Evolutionary conservation across 2,113 vertebrate genomes (phyloP), one percentile per base, ranked within the genome.

Genomic region (Caranx ignobilis): DNA sequence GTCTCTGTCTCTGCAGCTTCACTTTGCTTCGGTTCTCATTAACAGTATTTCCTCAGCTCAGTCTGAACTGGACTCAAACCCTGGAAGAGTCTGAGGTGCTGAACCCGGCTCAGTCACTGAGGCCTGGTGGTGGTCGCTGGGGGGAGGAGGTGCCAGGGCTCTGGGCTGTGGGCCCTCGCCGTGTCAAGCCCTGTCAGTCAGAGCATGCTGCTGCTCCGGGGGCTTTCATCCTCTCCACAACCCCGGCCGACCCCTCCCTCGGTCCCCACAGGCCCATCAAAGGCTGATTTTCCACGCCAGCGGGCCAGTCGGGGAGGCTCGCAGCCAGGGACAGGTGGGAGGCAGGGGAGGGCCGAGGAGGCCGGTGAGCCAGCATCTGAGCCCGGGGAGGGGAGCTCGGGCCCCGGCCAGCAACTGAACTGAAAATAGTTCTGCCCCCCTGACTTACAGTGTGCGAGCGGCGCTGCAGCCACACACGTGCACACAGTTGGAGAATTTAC

Each of bases 271-370:
- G 93, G 92, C 93, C 94, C 95, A 96, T 96, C 96, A 89, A 96
- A 96, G 95, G 92, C 86, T 86, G 84, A 93, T 95, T 95, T 93
- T 94, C 95, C 93, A 70, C 84, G 92, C 95, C 82, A 92, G 91
- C 92, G 80, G 93, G 91, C 94, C 90, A 88, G 87, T 81, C 82
- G 21, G 77, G 91, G 93, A 76, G 69, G 89, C 92, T 88, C 82
- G 67, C 87, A 77, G 95, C 95, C 90, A 95, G 93, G 88, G 91
- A 93, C 94, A 94, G 91, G 93, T 94, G 93, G 91, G 88, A 86
- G 71, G 76, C 73, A 84, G 72, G 50, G 73, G 62, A 71, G 82
- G 76, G 78, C 77, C 62, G 77, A 61, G 73, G 55, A 80, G 86
- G 82, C 82, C 75, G 74, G 87, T 67, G 87, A 91, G 91, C 81